Evolutionary conservation across 2,888 invertebrate species (phyloP), one percentile per base, ranked within the genome.

Genomic region (Drosophila quinaria): DNA sequence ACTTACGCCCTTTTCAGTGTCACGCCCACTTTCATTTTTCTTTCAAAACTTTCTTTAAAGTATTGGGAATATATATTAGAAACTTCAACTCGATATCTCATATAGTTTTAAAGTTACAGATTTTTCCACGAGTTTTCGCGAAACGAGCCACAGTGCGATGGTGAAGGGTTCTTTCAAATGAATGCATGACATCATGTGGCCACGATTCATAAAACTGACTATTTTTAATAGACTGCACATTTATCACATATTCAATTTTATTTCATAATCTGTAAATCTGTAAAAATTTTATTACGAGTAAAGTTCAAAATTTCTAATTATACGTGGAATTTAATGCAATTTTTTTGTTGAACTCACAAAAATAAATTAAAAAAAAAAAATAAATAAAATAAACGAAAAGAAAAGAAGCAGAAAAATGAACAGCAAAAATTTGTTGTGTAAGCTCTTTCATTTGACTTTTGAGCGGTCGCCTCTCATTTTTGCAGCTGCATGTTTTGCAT

Each of bases 361-460:
- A 64, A 63, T 37, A 55, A 74, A 55, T 54, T 71, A 8, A 11
- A 25, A 9, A 15, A 25, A 42, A 35, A 19, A 51, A 15, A 25
- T 4, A 13, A 37, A 13, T 15, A 22, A 35, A 22, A 59, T 39
- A n/a, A 19, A 9, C 10, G 15, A 15, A 31, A 22, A n/a, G 51
- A 51, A 50, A 50, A 33, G n/a, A n/a, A n/a, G n/a, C n/a, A 1
- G 5, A 11, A 31, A 49, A 25, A 60, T 69, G 55, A 39, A n/a
- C 51, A 31, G 6, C 47, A 17, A 19, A 50, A 68, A 55, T 41
- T 37, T 39, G 25, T 44, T 46, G 35, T 69, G 17, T 49, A 22
- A 31, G 44, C 69, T 37, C 8, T 62, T 59, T 62, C 50, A 73
- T 61, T 77, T 65, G 61, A 51, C 63, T 68, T 60, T 61, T 29